These are phyloP conservation scores for Drosophila aldrichi DNA, from an alignment of 2,888 invertebrate species.

Conservation along the genomic window DNA sequence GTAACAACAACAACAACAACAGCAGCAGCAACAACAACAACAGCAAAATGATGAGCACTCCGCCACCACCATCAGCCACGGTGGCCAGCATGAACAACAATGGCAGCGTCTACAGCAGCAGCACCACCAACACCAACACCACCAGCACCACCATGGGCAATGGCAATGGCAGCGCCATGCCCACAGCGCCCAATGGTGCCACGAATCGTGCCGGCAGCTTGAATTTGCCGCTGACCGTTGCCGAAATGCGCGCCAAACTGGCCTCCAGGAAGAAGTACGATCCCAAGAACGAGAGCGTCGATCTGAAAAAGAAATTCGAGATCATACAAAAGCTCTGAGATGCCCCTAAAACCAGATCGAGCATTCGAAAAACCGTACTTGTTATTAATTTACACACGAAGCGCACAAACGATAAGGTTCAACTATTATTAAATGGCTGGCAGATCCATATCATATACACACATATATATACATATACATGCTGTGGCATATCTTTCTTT, in stretches of 20 bases:
- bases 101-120: constrained; percentile 58
- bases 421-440: constrained; percentile 17
- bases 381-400: constrained; percentile 62
- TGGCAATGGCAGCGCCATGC: constrained; percentile 39
- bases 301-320: constrained; percentile 96
- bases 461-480: not conserved
- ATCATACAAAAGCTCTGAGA: constrained; percentile 95
- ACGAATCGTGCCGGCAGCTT: constrained; percentile 85
- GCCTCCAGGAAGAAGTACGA: constrained; percentile 95
- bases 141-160: constrained; percentile 39
- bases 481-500: constrained; percentile 13
- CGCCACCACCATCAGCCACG: constrained; percentile 65
- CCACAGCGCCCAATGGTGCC: constrained; percentile 38
- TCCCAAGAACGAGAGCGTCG: constrained; percentile 95
- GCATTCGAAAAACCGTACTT: constrained; percentile 55
- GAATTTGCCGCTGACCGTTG: constrained; percentile 96
- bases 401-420: constrained; percentile 25
- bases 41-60: constrained; percentile 46
- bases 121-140: constrained; percentile 19
- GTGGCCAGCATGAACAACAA: constrained; percentile 64
- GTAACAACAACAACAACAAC: constrained; percentile 19
- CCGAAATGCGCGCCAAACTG: constrained; percentile 94
- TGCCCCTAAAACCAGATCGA: constrained; percentile 12
- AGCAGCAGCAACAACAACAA: constrained; percentile 20
- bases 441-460: constrained; percentile 11